Percentiles rank a stretch among this genome's conserved stretches.
Conservation (phyloP, 2,113 vertebrate species). For the Pseudonaja textilis region DNA sequence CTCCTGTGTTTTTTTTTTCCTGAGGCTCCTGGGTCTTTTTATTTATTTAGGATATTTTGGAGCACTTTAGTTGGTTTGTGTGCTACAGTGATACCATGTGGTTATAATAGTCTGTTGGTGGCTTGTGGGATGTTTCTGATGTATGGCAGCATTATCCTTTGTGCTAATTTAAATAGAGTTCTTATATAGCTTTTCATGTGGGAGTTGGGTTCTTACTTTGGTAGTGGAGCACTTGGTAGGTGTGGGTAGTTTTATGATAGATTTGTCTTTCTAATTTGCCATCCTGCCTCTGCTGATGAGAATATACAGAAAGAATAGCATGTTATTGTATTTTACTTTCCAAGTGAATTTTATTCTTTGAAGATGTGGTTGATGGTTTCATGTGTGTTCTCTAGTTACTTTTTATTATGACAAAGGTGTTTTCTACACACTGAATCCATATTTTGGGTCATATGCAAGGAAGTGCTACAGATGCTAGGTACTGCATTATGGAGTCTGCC, state of each 20-base stretch:
- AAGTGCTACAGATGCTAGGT: background rate
- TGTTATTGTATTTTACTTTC: background rate
- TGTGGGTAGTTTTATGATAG: background rate
- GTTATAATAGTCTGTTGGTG: background rate
- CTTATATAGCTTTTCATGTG: background rate
- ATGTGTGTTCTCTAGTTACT: background rate
- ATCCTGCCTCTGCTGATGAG: background rate
- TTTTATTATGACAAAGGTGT: background rate
- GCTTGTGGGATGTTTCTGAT: background rate
- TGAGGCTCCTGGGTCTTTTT: background rate
- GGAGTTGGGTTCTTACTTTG: background rate
- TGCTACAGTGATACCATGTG: background rate
- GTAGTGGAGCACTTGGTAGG: background rate
- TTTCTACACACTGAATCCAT: background rate
- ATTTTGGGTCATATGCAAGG: background rate
- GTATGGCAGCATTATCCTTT: background rate
- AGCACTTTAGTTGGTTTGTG: background rate
- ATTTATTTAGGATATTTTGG: background rate
- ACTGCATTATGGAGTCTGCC: background rate
- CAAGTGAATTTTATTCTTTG: background rate
- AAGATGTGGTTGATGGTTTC: background rate
- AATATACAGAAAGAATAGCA: background rate
- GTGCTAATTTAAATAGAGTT: background rate
- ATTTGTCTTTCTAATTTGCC: background rate
- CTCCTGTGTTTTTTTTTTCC: background rate